phyloP scores from a whole-genome alignment of 2,888 invertebrate species.

The Cantharis flavilabris region DNA sequence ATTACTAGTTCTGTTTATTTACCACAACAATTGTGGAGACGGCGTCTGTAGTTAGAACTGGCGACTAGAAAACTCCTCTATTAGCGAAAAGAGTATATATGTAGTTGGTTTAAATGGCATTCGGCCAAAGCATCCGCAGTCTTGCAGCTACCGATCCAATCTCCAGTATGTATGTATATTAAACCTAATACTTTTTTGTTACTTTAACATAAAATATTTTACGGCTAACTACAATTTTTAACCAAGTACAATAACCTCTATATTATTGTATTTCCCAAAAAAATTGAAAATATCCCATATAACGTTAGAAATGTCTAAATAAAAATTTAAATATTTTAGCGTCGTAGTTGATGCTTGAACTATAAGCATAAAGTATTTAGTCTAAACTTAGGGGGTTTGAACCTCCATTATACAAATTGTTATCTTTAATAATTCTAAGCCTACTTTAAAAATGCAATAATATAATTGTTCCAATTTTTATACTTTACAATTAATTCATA shows the following conservation, averaged over 20 bases:
- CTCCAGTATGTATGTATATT: conserved; percentile 37
- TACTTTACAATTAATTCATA: too few species aligned
- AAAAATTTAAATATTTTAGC: background rate
- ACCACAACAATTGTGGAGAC: conserved; percentile 33
- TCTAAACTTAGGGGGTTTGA: background rate
- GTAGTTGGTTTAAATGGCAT: conserved; percentile 35
- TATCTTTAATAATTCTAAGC: too few species aligned
- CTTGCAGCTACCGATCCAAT: conserved; percentile 39
- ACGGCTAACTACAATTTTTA: background rate
- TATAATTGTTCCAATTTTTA: too few species aligned
- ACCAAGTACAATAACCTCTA: background rate
- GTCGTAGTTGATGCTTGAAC: background rate
- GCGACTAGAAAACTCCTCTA: conserved; percentile 30
- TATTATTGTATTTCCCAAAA: background rate
- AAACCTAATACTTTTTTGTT: conserved; percentile 22
- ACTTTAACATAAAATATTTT: background rate
- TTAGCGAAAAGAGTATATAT: conserved; percentile 12
- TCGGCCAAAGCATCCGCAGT: conserved; percentile 34
- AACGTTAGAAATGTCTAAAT: background rate
- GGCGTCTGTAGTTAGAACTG: conserved; percentile 33
- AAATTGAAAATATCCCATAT: background rate
- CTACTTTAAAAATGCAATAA: too few species aligned
- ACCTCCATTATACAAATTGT: background rate
- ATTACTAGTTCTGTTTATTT: conserved; percentile 37
- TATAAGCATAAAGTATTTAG: background rate